phyloP scores from a whole-genome alignment of 2,888 invertebrate genomes.

The Drosophila mulleri region DNA sequence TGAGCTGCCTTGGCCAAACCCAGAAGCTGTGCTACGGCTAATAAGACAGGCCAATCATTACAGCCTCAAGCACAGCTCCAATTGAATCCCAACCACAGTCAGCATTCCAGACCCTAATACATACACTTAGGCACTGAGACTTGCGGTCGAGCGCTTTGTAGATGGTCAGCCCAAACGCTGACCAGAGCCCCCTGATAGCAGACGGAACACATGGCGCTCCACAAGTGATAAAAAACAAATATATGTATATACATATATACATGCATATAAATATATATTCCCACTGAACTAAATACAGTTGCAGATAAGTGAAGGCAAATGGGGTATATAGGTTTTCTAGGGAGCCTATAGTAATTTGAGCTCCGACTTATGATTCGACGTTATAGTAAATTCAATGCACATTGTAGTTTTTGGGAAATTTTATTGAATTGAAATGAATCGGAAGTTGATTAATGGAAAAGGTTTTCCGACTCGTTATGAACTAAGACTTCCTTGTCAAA shows the following conservation, averaged over 20 bases:
- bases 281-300: background rate
- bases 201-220: slow-evolving; percentile 42
- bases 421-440: too few species aligned
- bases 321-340: background rate
- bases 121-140: slow-evolving; percentile 38
- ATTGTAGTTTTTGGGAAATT: background rate
- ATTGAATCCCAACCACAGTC: slow-evolving; percentile 31
- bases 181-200: slow-evolving; percentile 39
- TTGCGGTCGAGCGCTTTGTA: slow-evolving; percentile 42
- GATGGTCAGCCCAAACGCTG: background rate
- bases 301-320: slow-evolving; percentile 7
- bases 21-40: slow-evolving; percentile 40
- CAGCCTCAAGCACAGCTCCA: slow-evolving; percentile 6
- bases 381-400: too few species aligned
- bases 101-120: slow-evolving; percentile 26
- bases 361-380: too few species aligned
- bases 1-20: background rate
- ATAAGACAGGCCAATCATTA: slow-evolving; percentile 30
- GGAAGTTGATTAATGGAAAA: background rate
- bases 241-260: background rate
- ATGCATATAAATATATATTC: background rate
- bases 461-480: background rate
- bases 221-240: slow-evolving; percentile 24
- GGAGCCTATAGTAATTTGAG: background rate
- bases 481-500: background rate